A percentile compares a stretch with the other conserved stretches of the same genome.
These are phyloP conservation scores for Microplitis manilae DNA, from an alignment of 2,888 invertebrate genomes.

Conservation along the genomic window DNA sequence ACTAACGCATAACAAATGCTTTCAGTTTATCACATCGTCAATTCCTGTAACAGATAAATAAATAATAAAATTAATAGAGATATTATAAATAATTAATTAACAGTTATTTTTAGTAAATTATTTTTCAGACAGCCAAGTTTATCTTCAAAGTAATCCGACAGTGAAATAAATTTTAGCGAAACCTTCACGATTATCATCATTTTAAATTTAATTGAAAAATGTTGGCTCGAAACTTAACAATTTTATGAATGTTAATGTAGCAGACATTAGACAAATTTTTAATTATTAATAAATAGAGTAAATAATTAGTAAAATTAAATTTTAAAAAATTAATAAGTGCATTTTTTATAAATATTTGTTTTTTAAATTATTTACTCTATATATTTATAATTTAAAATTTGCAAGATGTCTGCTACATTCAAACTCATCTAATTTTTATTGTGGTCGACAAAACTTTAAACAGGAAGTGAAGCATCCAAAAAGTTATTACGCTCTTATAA, in stretches of 20 bases:
- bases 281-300: not conserved
- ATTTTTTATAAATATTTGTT: too few species aligned
- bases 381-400: too few species aligned
- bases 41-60: conserved; percentile 60
- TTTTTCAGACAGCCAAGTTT: conserved; percentile 66
- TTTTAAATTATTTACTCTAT: too few species aligned
- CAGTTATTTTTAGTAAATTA: conserved; percentile 22
- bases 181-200: conserved; percentile 62
- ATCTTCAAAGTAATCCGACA: conserved; percentile 59
- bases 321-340: conserved; percentile 43
- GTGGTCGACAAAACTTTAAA: too few species aligned
- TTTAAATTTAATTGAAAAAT: too few species aligned
- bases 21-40: conserved; percentile 69
- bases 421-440: too few species aligned
- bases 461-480: too few species aligned
- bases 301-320: conserved; percentile 31
- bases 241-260: too few species aligned
- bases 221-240: too few species aligned
- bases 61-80: not conserved
- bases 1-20: conserved; percentile 53
- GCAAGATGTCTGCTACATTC: too few species aligned
- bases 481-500: too few species aligned
- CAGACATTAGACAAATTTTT: conserved; percentile 1
- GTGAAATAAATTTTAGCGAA: conserved; percentile 58
- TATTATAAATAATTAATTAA: not conserved